Conservation (phyloP, 2,797 vertebrate species). For the Eulemur albifrons region DNA sequence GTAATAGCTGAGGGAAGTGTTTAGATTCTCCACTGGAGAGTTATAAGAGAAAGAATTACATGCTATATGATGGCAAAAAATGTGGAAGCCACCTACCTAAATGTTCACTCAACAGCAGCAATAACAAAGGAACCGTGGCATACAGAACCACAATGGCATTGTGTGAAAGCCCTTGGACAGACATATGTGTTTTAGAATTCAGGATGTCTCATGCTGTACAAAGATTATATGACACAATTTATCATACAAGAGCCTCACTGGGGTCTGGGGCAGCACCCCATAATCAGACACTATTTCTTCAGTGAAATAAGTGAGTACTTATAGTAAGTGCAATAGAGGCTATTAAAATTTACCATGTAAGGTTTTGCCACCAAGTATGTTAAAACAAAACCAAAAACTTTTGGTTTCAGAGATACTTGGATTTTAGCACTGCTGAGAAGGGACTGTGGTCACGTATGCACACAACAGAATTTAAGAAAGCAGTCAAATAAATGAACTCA, state of each 20-base stretch:
- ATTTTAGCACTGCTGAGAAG: background rate
- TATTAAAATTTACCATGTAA: background rate
- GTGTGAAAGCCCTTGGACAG: background rate
- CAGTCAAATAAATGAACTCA: background rate
- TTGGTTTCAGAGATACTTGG: background rate
- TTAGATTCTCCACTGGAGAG: background rate
- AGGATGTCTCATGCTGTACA: background rate
- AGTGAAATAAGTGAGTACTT: no score
- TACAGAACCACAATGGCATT: background rate
- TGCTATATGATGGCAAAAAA: background rate
- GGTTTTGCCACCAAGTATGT: background rate
- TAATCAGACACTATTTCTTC: background rate
- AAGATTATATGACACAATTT: background rate
- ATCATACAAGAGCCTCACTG: background rate
- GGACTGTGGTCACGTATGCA: fast-evolving
- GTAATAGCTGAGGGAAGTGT: background rate
- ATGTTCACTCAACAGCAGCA: background rate
- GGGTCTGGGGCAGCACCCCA: background rate
- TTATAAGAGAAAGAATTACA: background rate
- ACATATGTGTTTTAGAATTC: background rate
- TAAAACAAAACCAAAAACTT: background rate
- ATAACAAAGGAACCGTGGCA: background rate
- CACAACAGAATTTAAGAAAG: background rate
- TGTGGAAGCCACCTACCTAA: background rate
- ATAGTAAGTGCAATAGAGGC: background rate